Base-by-base conservation (phyloP, 2,888 invertebrate genomes). In the Philonicus albiceps region DNA sequence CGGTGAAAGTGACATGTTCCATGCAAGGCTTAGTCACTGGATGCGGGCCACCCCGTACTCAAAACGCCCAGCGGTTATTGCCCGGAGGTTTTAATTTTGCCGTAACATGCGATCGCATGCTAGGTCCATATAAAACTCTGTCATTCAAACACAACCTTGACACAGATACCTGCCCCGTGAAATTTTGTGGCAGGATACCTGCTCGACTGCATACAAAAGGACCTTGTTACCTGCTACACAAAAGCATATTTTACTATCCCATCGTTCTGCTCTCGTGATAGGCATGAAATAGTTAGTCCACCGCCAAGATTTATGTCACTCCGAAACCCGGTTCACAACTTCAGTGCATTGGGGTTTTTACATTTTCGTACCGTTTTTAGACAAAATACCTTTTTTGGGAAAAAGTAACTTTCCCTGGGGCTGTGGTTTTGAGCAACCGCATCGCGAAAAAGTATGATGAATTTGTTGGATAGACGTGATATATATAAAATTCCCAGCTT, bases 71-170 rank as follows among this genome's bases (percentile, higher is more conserved):
- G 31, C 6, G 72, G 31, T 27, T 27, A 11, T 73, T 73, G 72
- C 72, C 30, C 13, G 1, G 34, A 1, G 64, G 19, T 27, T 64
- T n/a, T 74, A 40, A 76, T 76, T 43, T 43, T 22, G n/a, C 43
- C 27, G 11, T 76, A 43, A 76, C 76, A 76, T 76, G 76, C 76
- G 43, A 76, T 76, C 37, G 76, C 76, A 76, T 76, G 76, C 43
- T 27, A 43, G 22, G 19, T 27, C 22, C 40, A 13, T 11, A 76
- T 43, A 76, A 76, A 43, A 19, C 43, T n/a, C 34, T 19, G 40
- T 76, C 76, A 43, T 76, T 76, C 76, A 76, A 5, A 16, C n/a
- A 27, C 43, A 76, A 76, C 76, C 76, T 76, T 76, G 76, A 76
- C 76, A 76, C 27, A 43, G 5, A 76, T 76, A 27, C 19, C 16